Base-by-base conservation (phyloP, 2,113 vertebrate genomes). In the Nestor notabilis region DNA sequence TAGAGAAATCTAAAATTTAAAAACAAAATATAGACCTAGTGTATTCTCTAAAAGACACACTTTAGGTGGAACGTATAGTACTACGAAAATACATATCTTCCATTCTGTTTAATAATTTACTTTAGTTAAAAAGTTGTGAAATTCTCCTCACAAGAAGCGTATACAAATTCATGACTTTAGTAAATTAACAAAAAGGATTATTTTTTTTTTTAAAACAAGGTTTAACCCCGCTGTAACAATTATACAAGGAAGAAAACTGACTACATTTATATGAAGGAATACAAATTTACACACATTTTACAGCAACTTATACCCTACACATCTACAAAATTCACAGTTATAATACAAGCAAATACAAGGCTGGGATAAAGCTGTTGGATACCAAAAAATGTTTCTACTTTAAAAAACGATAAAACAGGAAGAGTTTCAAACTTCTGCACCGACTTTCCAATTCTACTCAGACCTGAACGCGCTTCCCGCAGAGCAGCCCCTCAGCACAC, bases 41-140 rank as follows among this genome's bases (percentile, higher is more conserved):
- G 91, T 98, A 98, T 96, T 98, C 95, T 97, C 98, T 98, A 98
- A 97, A 97, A 98, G 97, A 98, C 97, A 98, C 87, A 94, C 92
- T 92, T 93, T 56, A 94, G 95, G 96, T 97, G 92, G 95, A 96
- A 97, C 96, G 11, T 97, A 95, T 93, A 63, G 97, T 96, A 97
- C 98, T 98, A 98, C 95, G 98, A 98, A 98, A 98, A 98, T 98
- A 98, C 98, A 96, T 97, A 96, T 98, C 97, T 98, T 95, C 97
- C 97, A 94, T 97, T 98, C 94, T 97, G 94, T 97, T 98, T 96
- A 98, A 98, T 98, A 98, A 98, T 98, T 98, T 98, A 98, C 98
- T 98, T 98, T 91, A 95, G 95, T 97, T 98, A 98, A 98, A 98
- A 98, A 98, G 96, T 87, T 97, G 91, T 95, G 93, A 97, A 96